phyloP scores from a whole-genome alignment of 1,140 invertebrate genomes.

The Tribolium castaneum region DNA sequence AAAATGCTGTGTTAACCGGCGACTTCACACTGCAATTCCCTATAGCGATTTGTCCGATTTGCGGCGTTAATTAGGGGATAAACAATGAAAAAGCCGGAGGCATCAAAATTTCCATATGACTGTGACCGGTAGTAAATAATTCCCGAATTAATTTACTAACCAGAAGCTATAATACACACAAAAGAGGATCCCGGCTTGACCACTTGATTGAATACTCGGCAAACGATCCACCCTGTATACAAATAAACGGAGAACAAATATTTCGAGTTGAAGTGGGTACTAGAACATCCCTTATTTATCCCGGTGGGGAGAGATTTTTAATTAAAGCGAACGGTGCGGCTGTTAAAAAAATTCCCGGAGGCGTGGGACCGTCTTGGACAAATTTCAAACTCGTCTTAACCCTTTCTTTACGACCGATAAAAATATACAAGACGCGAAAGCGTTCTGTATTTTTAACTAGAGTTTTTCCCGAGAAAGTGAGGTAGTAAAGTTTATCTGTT shows the following conservation, averaged over 20 bases:
- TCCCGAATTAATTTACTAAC: conserved; percentile 14
- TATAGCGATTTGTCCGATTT: conserved; percentile 43
- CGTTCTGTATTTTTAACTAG: conserved; percentile 34
- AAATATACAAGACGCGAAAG: conserved; percentile 27
- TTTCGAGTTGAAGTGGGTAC: conserved; percentile 19
- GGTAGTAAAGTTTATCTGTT: conserved; percentile 37
- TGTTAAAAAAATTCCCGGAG: conserved; percentile 15
- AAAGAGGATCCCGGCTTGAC: background rate
- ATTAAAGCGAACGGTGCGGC: background rate
- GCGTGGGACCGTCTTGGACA: conserved; percentile 4
- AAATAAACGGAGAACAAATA: conserved; percentile 34
- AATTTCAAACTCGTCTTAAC: conserved; percentile 30
- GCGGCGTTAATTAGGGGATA: conserved; percentile 44
- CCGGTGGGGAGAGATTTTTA: conserved; percentile 10
- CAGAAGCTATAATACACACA: conserved; percentile 13
- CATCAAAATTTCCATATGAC: conserved; percentile 35
- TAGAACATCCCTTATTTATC: conserved; percentile 37
- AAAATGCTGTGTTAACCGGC: background rate
- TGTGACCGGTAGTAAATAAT: background rate
- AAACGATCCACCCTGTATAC: conserved; percentile 21
- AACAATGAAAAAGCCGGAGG: conserved; percentile 46
- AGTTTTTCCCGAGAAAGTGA: conserved; percentile 1
- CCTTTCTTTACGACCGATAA: conserved; percentile 40
- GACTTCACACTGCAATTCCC: conserved; percentile 43
- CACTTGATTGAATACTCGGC: conserved; percentile 34